Evolutionary conservation across 2,888 invertebrate species (phyloP).

Genomic region (Tolmerus cingulatus): DNA sequence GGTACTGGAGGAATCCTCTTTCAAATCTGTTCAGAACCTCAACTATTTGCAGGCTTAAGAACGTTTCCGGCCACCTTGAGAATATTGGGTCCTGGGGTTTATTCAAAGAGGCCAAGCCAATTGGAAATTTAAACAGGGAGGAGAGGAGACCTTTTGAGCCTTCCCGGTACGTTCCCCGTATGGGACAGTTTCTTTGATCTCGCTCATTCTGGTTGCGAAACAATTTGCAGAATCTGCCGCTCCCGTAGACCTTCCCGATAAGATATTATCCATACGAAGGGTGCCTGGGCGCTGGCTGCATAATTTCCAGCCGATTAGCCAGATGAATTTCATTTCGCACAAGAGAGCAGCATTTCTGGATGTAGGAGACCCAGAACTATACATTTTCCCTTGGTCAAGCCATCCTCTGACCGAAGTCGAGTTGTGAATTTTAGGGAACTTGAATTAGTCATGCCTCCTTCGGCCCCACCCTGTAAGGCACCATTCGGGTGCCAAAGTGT

Average conservation of each 20-base stretch:
- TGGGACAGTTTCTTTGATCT: conserved; percentile 38
- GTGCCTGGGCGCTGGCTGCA: conserved; percentile 30
- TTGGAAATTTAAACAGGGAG: conserved; percentile 43
- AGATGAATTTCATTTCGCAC: conserved; percentile 51
- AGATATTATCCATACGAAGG: neutral
- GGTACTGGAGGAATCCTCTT: conserved; percentile 4
- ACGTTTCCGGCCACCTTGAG: conserved; percentile 10
- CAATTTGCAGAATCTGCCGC: neutral
- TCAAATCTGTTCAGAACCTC: conserved; percentile 19
- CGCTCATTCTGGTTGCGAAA: neutral
- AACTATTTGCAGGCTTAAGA: conserved; percentile 23
- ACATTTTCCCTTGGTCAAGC: conserved; percentile 5
- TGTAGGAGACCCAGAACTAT: conserved; percentile 5
- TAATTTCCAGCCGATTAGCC: conserved; percentile 52
- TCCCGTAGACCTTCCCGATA: neutral
- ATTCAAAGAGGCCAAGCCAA: conserved; percentile 41
- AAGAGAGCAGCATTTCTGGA: conserved; percentile 49
- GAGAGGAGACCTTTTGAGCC: neutral
- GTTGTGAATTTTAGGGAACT: conserved; percentile 4
- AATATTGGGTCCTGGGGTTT: conserved; percentile 29
- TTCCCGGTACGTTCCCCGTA: neutral
- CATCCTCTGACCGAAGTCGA: neutral
- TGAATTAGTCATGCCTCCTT: neutral
- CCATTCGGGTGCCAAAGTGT: neutral
- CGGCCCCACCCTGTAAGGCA: neutral